Conservation (phyloP, 1,140 invertebrate species). For the Drosophila lini region DNA sequence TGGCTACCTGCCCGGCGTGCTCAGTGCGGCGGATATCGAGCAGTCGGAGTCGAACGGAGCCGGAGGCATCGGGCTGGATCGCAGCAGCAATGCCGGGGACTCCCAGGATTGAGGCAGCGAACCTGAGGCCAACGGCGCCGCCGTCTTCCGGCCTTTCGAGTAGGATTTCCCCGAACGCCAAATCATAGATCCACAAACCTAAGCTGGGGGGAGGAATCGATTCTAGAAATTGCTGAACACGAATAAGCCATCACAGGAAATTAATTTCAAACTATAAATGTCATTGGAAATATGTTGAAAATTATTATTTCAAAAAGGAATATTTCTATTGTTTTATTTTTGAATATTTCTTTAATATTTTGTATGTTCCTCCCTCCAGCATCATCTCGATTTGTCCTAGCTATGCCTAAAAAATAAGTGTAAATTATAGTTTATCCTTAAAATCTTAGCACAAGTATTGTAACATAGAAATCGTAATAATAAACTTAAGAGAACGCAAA, state of each 20-base stretch:
- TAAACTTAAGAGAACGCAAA: conserved; percentile 8
- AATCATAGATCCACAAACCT: conserved; percentile 2
- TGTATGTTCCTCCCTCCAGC: conserved; percentile 1
- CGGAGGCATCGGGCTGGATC: conserved; percentile 54
- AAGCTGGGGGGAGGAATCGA: background rate
- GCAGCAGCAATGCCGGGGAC: conserved; percentile 59
- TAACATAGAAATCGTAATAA: conserved; percentile 52
- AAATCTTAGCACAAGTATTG: conserved; percentile 70
- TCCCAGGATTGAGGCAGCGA: conserved; percentile 71
- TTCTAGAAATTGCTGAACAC: background rate
- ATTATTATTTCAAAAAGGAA: background rate
- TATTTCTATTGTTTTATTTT: background rate
- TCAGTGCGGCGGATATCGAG: conserved; percentile 86
- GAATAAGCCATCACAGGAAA: no score
- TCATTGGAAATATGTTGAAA: background rate
- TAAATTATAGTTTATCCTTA: conserved; percentile 52
- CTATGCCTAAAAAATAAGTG: conserved; percentile 41
- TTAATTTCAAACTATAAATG: background rate
- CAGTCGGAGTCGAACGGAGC: conserved; percentile 78
- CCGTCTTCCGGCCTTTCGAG: conserved; percentile 73
- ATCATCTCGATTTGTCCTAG: conserved; percentile 14
- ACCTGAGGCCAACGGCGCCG: conserved; percentile 38
- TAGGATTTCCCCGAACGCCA: conserved; percentile 5
- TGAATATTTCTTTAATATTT: conserved; percentile 1
- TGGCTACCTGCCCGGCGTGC: conserved; percentile 91